Evolutionary conservation across 2,888 invertebrate species (phyloP).

Genomic region (Acronicta aceris): DNA sequence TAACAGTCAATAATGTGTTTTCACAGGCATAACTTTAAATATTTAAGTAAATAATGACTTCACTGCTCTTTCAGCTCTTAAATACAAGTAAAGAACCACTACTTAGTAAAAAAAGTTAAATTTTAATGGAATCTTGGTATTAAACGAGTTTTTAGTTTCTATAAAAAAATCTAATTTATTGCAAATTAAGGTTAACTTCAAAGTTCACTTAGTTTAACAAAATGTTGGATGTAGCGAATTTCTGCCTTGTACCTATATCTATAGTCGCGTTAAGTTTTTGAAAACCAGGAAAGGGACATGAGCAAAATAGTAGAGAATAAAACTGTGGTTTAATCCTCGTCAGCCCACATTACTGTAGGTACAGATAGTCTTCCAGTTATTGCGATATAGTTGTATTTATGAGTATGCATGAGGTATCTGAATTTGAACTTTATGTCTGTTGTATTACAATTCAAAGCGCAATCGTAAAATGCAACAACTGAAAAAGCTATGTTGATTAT

Average conservation of each 20-base stretch:
- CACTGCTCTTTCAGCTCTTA: conserved; percentile 29
- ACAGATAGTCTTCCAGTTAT: conserved; percentile 2
- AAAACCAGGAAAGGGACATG: background rate
- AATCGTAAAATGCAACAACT: no score
- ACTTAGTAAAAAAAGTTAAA: conserved; percentile 27
- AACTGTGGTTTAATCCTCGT: conserved; percentile 4
- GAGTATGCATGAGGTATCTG: no score
- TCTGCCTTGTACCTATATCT: conserved; percentile 46
- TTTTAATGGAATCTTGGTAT: conserved; percentile 14
- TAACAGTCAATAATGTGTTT: conserved; percentile 34
- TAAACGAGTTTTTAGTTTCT: conserved; percentile 17
- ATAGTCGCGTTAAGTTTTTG: conserved; percentile 43
- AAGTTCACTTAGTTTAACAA: conserved; percentile 13
- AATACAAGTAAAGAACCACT: conserved; percentile 19
- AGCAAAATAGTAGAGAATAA: conserved; percentile 14
- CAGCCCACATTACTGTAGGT: no score
- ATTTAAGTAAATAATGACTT: conserved; percentile 42
- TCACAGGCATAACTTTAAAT: conserved; percentile 47
- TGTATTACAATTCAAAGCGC: no score
- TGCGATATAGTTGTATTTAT: no score
- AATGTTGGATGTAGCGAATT: conserved; percentile 31
- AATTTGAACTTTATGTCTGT: no score
- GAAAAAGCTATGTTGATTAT: no score
- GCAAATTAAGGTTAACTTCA: conserved; percentile 35
- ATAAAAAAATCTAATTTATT: conserved; percentile 46